A percentile compares a stretch with the other conserved stretches of the same genome.
Evolutionary conservation across 2,888 invertebrate genomes (phyloP).

Genomic region (Leucozona laternaria): DNA sequence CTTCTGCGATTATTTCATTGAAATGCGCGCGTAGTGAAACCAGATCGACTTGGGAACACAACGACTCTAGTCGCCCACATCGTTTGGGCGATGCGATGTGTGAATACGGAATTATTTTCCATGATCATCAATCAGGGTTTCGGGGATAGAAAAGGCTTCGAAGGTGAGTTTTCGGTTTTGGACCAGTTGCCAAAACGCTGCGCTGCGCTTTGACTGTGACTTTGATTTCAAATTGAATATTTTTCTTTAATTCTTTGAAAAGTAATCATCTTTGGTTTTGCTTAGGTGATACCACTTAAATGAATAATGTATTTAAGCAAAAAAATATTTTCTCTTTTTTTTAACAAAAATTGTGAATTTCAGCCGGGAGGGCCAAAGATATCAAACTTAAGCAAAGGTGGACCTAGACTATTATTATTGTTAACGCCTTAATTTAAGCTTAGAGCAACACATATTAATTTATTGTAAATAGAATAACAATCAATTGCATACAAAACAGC

Average conservation of each 20-base stretch:
- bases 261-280: neutral
- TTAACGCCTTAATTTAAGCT: too few species aligned
- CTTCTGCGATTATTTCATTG: neutral
- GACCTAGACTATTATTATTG: too few species aligned
- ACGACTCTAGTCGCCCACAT: constrained; percentile 67
- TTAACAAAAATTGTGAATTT: too few species aligned
- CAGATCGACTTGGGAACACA: constrained; percentile 34
- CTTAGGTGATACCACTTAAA: constrained; percentile 23
- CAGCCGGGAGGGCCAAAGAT: too few species aligned
- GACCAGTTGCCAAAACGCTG: constrained; percentile 43
- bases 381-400: too few species aligned
- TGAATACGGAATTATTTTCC: constrained; percentile 57
- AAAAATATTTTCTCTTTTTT: too few species aligned
- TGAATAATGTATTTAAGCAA: too few species aligned
- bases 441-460: too few species aligned
- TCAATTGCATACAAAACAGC: too few species aligned
- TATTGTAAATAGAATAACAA: too few species aligned
- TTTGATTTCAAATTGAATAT: constrained; percentile 64
- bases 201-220: too few species aligned
- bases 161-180: constrained; percentile 57
- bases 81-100: constrained; percentile 48
- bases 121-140: constrained; percentile 70
- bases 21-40: constrained; percentile 59
- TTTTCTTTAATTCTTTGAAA: constrained; percentile 22
- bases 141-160: constrained; percentile 24